These are phyloP conservation scores for Eulemur albifrons DNA, from an alignment of 2,797 vertebrate genomes.

Conservation along the genomic window DNA sequence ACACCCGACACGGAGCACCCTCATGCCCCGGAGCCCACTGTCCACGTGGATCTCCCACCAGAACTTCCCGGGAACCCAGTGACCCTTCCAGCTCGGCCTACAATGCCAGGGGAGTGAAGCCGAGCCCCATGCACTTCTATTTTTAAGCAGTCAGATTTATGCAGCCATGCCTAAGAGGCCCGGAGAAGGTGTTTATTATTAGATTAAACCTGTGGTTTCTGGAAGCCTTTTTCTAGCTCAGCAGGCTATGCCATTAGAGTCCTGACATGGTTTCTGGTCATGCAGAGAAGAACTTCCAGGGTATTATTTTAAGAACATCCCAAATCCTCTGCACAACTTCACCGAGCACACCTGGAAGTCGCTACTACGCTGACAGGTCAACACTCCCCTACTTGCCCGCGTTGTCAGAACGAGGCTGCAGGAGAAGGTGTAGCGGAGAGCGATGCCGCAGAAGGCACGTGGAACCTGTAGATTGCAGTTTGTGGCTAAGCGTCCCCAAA, in stretches of 20 bases:
- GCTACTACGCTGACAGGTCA: not conserved
- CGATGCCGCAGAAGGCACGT: fast-evolving
- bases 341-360: not conserved
- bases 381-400: not conserved
- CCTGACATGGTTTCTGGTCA: constrained; percentile 50
- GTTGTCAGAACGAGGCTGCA: not conserved
- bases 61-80: not conserved
- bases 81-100: not conserved
- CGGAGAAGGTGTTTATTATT: constrained; percentile 53
- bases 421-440: not conserved
- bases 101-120: not conserved
- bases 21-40: not conserved
- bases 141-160: constrained; percentile 65
- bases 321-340: not conserved
- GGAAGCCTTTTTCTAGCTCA: constrained; percentile 63
- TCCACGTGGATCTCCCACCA: not conserved
- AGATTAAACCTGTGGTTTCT: constrained; percentile 59
- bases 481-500: not conserved
- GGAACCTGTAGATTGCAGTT: not conserved
- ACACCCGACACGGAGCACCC: fast-evolving
- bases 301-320: constrained; percentile 56
- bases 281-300: constrained; percentile 47
- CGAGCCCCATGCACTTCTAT: not conserved
- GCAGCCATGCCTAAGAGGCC: constrained; percentile 53
- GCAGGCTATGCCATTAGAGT: constrained; percentile 60